These are phyloP conservation scores for Anagyrus pseudococci DNA, from an alignment of 2,888 invertebrate species.

Conservation along the genomic window DNA sequence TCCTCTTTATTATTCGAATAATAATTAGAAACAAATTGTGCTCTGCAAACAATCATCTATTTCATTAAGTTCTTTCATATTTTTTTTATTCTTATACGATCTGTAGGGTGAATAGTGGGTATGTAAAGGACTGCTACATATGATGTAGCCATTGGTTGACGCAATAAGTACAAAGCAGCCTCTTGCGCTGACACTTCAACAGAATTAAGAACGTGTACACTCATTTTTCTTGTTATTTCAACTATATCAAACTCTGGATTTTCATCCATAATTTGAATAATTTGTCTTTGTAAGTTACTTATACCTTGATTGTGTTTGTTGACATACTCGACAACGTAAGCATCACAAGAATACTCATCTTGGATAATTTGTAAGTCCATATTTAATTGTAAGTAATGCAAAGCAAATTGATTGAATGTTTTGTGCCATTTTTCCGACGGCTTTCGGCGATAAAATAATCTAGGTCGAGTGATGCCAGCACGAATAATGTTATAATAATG, in stretches of 20 bases:
- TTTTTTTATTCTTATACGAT: conserved; percentile 53
- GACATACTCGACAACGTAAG: conserved; percentile 46
- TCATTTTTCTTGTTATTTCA: conserved; percentile 47
- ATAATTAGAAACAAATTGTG: conserved; percentile 52
- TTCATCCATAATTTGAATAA: conserved; percentile 42
- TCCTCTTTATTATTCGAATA: background rate
- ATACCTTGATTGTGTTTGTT: conserved; percentile 45
- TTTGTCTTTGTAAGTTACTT: conserved; percentile 42
- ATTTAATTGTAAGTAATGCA: conserved; percentile 37
- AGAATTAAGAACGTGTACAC: conserved; percentile 50
- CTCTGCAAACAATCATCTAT: conserved; percentile 50
- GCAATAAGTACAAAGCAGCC: conserved; percentile 61
- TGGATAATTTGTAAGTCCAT: conserved; percentile 42
- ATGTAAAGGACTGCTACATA: conserved; percentile 45
- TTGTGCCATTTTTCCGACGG: conserved; percentile 43
- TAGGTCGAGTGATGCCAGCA: conserved; percentile 39
- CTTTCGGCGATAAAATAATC: conserved; percentile 38
- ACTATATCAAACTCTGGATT: conserved; percentile 53
- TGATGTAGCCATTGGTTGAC: conserved; percentile 58
- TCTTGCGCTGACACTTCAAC: conserved; percentile 58
- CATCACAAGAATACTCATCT: conserved; percentile 41
- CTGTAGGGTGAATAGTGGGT: conserved; percentile 51
- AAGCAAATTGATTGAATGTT: conserved; percentile 43
- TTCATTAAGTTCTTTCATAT: conserved; percentile 38
- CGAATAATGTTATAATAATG: conserved; percentile 40